Evolutionary conservation across 2,888 invertebrate genomes (phyloP).

Genomic region (Hydraecia micacea): DNA sequence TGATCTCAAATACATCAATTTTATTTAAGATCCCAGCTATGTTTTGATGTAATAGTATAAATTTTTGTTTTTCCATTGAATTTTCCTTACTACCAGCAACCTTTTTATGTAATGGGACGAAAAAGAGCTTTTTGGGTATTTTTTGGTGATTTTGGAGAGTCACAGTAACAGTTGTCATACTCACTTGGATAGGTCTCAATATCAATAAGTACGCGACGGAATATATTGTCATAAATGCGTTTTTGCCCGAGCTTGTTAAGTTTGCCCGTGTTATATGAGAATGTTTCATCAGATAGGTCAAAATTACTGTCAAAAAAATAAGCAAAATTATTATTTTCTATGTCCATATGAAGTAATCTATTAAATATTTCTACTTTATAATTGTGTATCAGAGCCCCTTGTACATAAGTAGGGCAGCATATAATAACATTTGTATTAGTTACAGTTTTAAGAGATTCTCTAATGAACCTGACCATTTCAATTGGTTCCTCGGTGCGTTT

Average conservation of each 20-base stretch:
- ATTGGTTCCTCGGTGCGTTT: neutral
- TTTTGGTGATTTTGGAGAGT: neutral
- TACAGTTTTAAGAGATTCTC: neutral
- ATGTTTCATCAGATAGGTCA: conserved; percentile 14
- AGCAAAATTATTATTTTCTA: neutral
- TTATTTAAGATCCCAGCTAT: neutral
- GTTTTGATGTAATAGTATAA: neutral
- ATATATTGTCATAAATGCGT: conserved; percentile 9
- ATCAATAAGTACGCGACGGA: conserved; percentile 6
- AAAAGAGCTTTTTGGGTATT: neutral
- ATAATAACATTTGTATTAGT: neutral
- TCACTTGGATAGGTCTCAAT: neutral
- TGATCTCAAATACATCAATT: neutral
- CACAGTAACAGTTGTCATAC: neutral
- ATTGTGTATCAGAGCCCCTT: conserved; percentile 4
- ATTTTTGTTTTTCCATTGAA: neutral
- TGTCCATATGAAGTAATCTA: conserved; percentile 2
- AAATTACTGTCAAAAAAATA: neutral
- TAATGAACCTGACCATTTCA: neutral
- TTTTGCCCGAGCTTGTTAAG: conserved; percentile 7
- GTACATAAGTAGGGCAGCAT: neutral
- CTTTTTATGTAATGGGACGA: neutral
- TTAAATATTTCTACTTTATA: neutral
- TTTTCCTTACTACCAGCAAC: neutral
- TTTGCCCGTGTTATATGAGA: conserved; percentile 12